Evolutionary conservation across 1,140 invertebrate genomes (phyloP), one percentile per base, ranked within the genome.

Genomic region (Nomia melanderi): DNA sequence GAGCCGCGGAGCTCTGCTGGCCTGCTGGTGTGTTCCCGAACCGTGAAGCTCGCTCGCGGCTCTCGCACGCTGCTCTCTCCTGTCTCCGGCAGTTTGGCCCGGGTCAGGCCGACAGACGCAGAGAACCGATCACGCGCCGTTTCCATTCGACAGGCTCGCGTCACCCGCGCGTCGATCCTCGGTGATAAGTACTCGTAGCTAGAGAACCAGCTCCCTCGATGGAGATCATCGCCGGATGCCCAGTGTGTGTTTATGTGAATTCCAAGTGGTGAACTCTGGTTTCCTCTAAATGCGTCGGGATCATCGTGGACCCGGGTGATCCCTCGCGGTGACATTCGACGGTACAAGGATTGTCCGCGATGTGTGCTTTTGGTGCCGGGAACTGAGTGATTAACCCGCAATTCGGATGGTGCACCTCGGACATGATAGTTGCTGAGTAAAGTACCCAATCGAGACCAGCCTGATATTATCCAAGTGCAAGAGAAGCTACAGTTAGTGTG

Each of bases 141-240:
- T 17, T 0, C 14, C 3, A 9, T 41, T 17, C 41, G 14, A 14
- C 41, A 4, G 41, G 12, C 12, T 5, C 4, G n/a, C 1, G 41
- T 44, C 41, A 17, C 5, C n/a, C 12, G 36, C 41, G 41, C 41
- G 14, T 44, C 41, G 14, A 44, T 17, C 41, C n/a, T 17, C 41
- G 41, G 14, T 44, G 2, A 14, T 14, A 4, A 12, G 3, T 0
- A 44, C 3, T 17, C 41, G 41, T 44, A n/a, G n/a, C 41, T 17
- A 12, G 41, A 20, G 20, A 17, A 44, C 20, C 41, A 17, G 41
- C 41, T 44, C 36, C 11, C 53, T 77, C 80, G 73, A 71, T 81
- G 80, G 73, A 81, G 71, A 82, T n/a, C n/a, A n/a, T n/a, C n/a
- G 78, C 31, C 50, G 47, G 79, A 65, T 50, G 20, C 76, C 73